Percentiles rank a stretch among this genome's conserved stretches.
Conservation (phyloP, 2,888 invertebrate species). For the Drosophila cyrtoloma region DNA sequence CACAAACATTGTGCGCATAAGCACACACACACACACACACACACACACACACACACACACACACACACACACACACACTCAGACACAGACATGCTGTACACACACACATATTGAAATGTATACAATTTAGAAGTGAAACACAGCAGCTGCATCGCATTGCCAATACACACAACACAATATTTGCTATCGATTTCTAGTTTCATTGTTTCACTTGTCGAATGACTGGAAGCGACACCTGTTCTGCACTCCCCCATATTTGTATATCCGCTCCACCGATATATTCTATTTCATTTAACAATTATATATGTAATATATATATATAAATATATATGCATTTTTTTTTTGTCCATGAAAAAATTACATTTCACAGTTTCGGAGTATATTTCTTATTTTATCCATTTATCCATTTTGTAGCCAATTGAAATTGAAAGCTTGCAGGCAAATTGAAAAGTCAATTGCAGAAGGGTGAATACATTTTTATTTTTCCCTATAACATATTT, state of each 20-base stretch:
- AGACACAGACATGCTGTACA: background rate
- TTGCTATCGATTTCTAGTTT: constrained; percentile 70
- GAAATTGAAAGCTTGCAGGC: constrained; percentile 24
- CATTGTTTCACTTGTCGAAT: constrained; percentile 62
- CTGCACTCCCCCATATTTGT: constrained; percentile 33
- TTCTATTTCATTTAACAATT: constrained; percentile 5
- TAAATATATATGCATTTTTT: background rate
- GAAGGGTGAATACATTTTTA: background rate
- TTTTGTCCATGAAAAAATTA: constrained; percentile 1
- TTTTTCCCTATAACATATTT: background rate
- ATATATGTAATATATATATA: background rate
- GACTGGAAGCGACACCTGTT: constrained; percentile 47
- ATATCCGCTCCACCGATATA: background rate
- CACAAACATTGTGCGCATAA: constrained; percentile 14
- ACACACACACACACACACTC: background rate
- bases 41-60: background rate
- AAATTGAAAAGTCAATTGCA: constrained; percentile 34
- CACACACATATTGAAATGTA: constrained; percentile 6
- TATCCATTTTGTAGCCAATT: constrained; percentile 47
- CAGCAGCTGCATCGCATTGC: constrained; percentile 32
- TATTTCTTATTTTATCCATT: constrained; percentile 19
- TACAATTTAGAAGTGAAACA: constrained; percentile 44
- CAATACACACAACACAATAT: constrained; percentile 51
- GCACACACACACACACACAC: constrained; percentile 10
- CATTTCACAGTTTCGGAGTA: constrained; percentile 10